Evolutionary conservation across 2,113 vertebrate genomes (phyloP).

Genomic region (Neogale vison): DNA sequence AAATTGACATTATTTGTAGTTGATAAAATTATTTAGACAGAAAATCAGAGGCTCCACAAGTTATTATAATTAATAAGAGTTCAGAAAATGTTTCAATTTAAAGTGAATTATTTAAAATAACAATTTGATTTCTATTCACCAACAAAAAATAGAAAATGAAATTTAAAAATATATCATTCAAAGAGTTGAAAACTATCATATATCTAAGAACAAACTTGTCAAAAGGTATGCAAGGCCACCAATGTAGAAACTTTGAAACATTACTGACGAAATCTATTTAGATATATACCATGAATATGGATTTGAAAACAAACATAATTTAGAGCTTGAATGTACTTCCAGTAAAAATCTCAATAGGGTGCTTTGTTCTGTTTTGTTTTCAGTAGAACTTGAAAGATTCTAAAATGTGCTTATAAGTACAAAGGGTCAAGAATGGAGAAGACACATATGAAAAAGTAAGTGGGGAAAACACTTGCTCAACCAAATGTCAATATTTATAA

Average conservation of each 20-base stretch:
- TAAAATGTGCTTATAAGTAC: neutral
- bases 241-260: neutral
- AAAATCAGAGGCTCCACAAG: neutral
- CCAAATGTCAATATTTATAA: neutral
- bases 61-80: neutral
- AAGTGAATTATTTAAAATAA: neutral
- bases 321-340: neutral
- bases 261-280: neutral
- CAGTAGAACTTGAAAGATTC: neutral
- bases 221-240: neutral
- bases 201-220: neutral
- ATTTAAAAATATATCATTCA: neutral
- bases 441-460: neutral
- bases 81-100: neutral
- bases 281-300: neutral
- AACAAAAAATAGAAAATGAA: neutral
- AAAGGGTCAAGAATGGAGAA: neutral
- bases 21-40: neutral
- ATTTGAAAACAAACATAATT: neutral
- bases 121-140: neutral
- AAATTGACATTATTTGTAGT: neutral
- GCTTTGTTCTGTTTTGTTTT: neutral
- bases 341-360: neutral
- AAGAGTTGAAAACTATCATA: neutral
- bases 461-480: neutral